A percentile compares a stretch with the other conserved stretches of the same genome.
phyloP scores from a whole-genome alignment of 2,888 invertebrate genomes.

The Pandemis corylana region DNA sequence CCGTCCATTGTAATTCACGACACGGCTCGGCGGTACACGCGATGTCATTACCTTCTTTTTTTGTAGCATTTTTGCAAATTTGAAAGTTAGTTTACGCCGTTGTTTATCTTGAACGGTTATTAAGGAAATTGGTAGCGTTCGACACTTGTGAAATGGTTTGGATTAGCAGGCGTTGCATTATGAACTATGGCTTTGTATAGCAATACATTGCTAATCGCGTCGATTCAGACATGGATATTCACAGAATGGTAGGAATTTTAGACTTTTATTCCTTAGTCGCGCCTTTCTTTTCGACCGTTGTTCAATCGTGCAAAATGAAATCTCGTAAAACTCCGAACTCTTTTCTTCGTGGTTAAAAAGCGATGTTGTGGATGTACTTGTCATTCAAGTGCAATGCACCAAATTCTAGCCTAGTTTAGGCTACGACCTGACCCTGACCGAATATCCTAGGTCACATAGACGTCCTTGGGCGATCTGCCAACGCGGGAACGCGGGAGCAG shows the following conservation, averaged over 20 bases:
- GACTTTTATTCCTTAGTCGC: too few relatives aligned
- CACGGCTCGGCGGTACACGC: slow-evolving; percentile 75
- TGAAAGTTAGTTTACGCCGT: slow-evolving; percentile 62
- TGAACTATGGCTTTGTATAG: too few relatives aligned
- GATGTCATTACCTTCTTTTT: slow-evolving; percentile 72
- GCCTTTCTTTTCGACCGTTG: too few relatives aligned
- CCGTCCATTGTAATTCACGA: slow-evolving; percentile 78
- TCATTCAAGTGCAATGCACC: slow-evolving; percentile 30
- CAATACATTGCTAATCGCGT: too few relatives aligned
- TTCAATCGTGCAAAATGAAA: too few relatives aligned
- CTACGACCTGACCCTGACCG: slow-evolving; percentile 71
- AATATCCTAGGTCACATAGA: slow-evolving; percentile 71
- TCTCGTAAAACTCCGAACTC: too few relatives aligned
- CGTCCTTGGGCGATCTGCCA: slow-evolving; percentile 78
- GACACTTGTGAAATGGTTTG: neutral
- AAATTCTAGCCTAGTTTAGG: slow-evolving; percentile 40
- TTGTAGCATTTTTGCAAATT: slow-evolving; percentile 70
- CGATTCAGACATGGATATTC: too few relatives aligned
- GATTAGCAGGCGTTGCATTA: too few relatives aligned
- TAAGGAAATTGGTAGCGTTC: slow-evolving; percentile 2
- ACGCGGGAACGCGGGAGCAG: slow-evolving; percentile 63
- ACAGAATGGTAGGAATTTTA: too few relatives aligned
- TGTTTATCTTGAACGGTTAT: slow-evolving; percentile 32
- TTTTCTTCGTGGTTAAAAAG: neutral
- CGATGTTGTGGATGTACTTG: neutral